Base-by-base conservation (phyloP, 2,888 invertebrate species). In the Temnothorax ravouxi region DNA sequence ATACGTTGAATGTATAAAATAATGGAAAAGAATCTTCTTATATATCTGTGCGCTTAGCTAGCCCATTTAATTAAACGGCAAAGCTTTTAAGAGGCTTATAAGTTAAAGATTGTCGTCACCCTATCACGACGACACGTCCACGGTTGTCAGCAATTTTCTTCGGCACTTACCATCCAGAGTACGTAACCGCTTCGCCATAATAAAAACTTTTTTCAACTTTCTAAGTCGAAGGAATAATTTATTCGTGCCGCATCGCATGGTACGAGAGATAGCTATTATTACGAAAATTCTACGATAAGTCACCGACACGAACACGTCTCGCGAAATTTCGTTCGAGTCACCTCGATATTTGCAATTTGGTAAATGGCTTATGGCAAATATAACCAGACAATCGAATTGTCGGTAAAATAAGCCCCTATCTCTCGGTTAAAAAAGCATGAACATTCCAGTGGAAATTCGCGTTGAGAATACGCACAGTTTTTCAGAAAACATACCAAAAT, bases 131-230 rank as follows among this genome's bases (percentile, higher is more conserved):
- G 87, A 92, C 89, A 91, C 90, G 91, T 91, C 86, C 87, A 89
- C 89, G 88, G 90, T 92, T 92, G 92, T 92, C 92, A 92, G 91
- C 92, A 88, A 92, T 92, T 92, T 91, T 85, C 87, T 83, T 52
- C 69, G 47, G 21, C 71, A 56, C 79, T 44, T 84, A 67, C 44
- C 18, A 21, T 50, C 21, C 67, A 13, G 13, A 67, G 15, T 62
- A 67, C 50, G 25, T 64, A 15, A 34, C 47, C 59, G 13, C 59
- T 62, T 59, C 47, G 5, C 38, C 61, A 64, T 83, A 74, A 84
- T 85, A 84, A 84, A 77, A 84, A 81, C 50, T 54, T 62, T 84
- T 83, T 66, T 75, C 69, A 34, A 77, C 62, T 85, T 83, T 84
- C 62, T 80, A 86, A 87, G 62, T 84, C 87, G 62, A 88, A 88